These are phyloP conservation scores for Sarcophaga variegata DNA, from an alignment of 2,888 invertebrate species.

Conservation along the genomic window DNA sequence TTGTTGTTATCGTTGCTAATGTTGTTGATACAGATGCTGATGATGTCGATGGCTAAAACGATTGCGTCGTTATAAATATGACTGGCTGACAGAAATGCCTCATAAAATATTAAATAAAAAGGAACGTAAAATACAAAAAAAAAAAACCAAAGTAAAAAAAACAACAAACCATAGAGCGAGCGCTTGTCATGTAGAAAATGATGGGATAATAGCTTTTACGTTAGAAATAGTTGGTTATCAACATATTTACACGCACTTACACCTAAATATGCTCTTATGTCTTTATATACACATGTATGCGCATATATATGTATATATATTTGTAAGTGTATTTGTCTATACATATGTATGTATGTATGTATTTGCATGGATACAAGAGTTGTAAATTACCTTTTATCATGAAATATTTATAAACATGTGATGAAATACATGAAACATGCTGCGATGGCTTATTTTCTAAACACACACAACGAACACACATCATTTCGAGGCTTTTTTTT, in stretches of 20 bases:
- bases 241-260: conserved; percentile 9
- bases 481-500: conserved; percentile 7
- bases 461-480: conserved; percentile 36
- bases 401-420: conserved; percentile 44
- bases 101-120: conserved; percentile 24
- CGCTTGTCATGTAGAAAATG: conserved; percentile 29
- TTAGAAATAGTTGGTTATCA: conserved; percentile 11
- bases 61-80: conserved; percentile 33
- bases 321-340: not conserved
- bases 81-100: conserved; percentile 38
- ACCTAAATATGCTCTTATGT: not conserved
- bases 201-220: conserved; percentile 34
- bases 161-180: conserved; percentile 21
- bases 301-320: not conserved
- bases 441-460: conserved; percentile 26
- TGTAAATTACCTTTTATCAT: conserved; percentile 55
- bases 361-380: not conserved
- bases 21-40: conserved; percentile 28
- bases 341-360: not conserved
- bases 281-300: not conserved
- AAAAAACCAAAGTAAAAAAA: no score
- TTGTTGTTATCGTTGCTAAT: conserved; percentile 6
- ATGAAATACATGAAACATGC: conserved; percentile 37
- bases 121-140: not conserved
- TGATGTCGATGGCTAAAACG: conserved; percentile 28